Conservation (phyloP, 53 echinoderm and acorn worm species). For the Echinometra lucunter region DNA sequence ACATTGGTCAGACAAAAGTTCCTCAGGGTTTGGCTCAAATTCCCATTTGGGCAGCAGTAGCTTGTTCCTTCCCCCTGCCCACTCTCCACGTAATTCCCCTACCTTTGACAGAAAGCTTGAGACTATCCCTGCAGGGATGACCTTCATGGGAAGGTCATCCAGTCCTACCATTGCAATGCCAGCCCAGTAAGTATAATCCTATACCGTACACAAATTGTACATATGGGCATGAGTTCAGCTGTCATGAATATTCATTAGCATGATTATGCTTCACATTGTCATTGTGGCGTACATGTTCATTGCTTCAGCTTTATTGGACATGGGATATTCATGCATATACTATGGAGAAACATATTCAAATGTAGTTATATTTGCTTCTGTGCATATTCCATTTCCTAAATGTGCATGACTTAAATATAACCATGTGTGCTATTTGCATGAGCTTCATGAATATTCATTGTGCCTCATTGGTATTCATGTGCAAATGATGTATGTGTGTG, state of each 20-base stretch:
- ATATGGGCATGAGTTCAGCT: constrained; percentile 48
- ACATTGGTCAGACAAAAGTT: constrained; percentile 47
- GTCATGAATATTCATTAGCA: constrained; percentile 59
- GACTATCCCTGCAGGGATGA: constrained; percentile 48
- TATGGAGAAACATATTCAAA: too few species aligned
- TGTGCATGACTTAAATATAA: neutral
- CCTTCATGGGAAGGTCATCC: constrained; percentile 30
- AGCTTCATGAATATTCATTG: constrained; percentile 29
- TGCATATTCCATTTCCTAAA: neutral
- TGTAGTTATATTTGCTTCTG: too few species aligned
- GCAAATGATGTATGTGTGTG: neutral
- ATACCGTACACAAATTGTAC: constrained; percentile 59
- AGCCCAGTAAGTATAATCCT: constrained; percentile 60
- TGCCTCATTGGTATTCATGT: neutral
- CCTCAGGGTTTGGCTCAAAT: constrained; percentile 59
- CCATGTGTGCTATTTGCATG: neutral
- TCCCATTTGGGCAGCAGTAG: constrained; percentile 47
- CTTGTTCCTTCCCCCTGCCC: constrained; percentile 26
- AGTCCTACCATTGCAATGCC: neutral
- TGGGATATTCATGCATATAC: neutral
- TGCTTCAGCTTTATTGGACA: neutral
- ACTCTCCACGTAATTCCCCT: constrained; percentile 60
- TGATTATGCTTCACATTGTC: constrained; percentile 69
- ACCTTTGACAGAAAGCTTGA: constrained; percentile 63
- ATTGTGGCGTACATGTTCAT: neutral